Percentiles rank a stretch among this genome's conserved stretches.
phyloP scores from a whole-genome alignment of 2,888 invertebrate species.

The Chloromyia formosa region DNA sequence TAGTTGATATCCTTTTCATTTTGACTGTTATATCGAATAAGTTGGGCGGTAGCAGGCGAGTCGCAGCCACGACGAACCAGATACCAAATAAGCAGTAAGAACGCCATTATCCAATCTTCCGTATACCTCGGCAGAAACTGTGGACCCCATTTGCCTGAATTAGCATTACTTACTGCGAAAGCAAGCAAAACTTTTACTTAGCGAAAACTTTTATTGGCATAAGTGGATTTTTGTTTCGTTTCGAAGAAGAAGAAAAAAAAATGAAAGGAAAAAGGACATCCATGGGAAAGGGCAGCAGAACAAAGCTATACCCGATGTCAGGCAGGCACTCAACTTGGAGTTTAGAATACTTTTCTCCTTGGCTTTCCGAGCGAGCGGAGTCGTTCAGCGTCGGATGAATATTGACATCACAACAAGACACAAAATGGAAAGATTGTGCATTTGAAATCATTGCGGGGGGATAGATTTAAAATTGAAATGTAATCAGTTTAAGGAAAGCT shows the following conservation, averaged over 20 bases:
- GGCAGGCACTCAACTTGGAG: too few relatives aligned
- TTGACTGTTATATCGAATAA: not conserved
- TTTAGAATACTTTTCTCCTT: too few relatives aligned
- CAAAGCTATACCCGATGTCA: not conserved
- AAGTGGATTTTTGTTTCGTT: conserved; percentile 26
- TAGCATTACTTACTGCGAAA: conserved; percentile 24
- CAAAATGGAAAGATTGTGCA: not conserved
- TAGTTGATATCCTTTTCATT: conserved; percentile 6
- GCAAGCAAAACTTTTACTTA: conserved; percentile 30
- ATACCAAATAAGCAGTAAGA: conserved; percentile 2
- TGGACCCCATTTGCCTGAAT: conserved; percentile 29
- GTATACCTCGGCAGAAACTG: conserved; percentile 2
- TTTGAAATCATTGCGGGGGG: not conserved
- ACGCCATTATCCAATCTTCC: conserved; percentile 33
- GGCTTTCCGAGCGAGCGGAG: not conserved
- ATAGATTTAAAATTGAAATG: conserved; percentile 10
- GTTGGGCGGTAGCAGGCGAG: too few relatives aligned
- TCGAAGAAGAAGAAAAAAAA: not conserved
- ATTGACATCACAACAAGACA: not conserved
- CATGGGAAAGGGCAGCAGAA: not conserved
- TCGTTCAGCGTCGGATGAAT: not conserved
- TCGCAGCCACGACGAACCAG: not conserved
- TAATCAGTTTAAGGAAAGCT: not conserved
- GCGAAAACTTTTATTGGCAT: conserved; percentile 32
- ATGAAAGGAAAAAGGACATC: too few relatives aligned